phyloP scores from a whole-genome alignment of 2,113 vertebrate genomes.

The Sarotherodon lohbergeri region DNA sequence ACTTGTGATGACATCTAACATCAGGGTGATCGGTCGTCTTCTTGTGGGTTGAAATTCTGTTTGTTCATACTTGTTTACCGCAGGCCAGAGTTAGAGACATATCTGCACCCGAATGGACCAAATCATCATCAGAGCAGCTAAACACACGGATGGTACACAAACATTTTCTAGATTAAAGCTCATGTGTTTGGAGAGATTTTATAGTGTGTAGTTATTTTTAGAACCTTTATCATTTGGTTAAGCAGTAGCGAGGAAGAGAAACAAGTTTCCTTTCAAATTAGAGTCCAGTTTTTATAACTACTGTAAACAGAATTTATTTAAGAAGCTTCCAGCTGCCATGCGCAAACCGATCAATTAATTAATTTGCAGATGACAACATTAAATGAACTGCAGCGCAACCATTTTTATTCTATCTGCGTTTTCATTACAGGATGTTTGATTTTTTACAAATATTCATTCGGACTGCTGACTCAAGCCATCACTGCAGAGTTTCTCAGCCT shows the following conservation, averaged over 20 bases:
- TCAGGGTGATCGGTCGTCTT: not conserved
- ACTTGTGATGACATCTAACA: not conserved
- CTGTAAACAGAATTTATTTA: not conserved
- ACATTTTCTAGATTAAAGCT: not conserved
- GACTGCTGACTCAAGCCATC: not conserved
- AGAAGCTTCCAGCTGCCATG: slow-evolving; percentile 37
- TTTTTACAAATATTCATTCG: not conserved
- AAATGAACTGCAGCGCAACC: not conserved
- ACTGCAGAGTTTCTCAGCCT: not conserved
- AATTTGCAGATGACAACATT: not conserved
- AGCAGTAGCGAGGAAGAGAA: not conserved
- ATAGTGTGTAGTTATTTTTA: not conserved
- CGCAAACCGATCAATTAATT: not conserved
- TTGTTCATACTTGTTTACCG: not conserved
- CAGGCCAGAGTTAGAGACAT: slow-evolving; percentile 23
- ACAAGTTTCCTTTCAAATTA: not conserved
- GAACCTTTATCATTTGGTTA: not conserved
- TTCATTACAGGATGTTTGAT: not conserved
- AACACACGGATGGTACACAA: not conserved
- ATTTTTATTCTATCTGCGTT: not conserved
- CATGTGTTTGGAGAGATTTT: not conserved
- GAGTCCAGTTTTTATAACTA: not conserved
- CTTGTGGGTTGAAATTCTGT: not conserved
- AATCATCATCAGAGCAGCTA: slow-evolving; percentile 35
- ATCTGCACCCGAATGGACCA: slow-evolving; percentile 48